These are phyloP conservation scores for Aphyosemion australe DNA, from an alignment of 2,113 vertebrate species.

Conservation along the genomic window DNA sequence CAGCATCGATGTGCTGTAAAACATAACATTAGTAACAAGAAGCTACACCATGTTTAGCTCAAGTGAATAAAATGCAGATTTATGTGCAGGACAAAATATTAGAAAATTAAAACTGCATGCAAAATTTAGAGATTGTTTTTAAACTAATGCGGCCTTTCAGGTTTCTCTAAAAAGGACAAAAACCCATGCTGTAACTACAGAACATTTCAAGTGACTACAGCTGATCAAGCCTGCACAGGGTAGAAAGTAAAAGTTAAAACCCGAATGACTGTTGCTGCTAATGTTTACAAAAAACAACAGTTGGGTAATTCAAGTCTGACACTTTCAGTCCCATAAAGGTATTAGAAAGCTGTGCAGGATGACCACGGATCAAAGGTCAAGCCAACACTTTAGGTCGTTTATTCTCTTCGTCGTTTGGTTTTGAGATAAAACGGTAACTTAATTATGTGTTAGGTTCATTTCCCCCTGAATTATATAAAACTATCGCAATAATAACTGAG, in stretches of 20 bases:
- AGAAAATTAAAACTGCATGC: neutral
- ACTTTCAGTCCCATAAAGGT: neutral
- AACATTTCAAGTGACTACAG: neutral
- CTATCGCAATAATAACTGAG: neutral
- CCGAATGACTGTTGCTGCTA: neutral
- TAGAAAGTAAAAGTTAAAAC: neutral
- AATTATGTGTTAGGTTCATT: too few species aligned
- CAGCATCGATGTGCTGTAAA: too few species aligned
- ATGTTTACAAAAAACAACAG: neutral
- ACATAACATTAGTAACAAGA: too few species aligned
- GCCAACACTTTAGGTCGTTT: neutral
- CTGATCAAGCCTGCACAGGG: neutral
- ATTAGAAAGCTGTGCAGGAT: neutral
- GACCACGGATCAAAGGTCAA: too few species aligned
- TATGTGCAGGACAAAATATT: neutral
- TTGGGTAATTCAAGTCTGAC: neutral
- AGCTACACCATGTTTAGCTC: neutral
- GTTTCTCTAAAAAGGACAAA: neutral
- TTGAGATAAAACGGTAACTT: neutral
- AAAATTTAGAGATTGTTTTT: neutral
- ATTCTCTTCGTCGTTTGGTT: neutral
- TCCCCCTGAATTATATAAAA: too few species aligned
- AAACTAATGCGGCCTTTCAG: neutral
- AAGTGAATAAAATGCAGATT: neutral
- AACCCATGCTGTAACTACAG: neutral